These are phyloP conservation scores for Halcyon malimbica DNA, from an alignment of 2,113 vertebrate species.

Conservation along the genomic window DNA sequence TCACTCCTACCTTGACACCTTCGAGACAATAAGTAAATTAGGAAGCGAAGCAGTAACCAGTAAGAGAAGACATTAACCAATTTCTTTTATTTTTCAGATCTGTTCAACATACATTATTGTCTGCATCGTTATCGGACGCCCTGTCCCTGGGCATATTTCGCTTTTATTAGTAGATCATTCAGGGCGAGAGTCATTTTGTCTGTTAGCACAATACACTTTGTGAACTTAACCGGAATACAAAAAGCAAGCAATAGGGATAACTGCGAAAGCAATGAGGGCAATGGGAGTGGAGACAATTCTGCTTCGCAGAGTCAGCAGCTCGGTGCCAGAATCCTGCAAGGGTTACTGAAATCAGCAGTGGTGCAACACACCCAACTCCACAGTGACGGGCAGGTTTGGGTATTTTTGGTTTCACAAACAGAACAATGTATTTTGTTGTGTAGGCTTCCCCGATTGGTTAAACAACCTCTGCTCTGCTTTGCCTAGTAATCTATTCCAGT, in stretches of 20 bases:
- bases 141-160: neutral
- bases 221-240: neutral
- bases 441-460: conserved; percentile 46
- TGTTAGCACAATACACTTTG: neutral
- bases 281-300: neutral
- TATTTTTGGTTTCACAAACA: neutral
- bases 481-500: conserved; percentile 70
- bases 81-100: neutral
- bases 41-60: neutral
- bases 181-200: neutral
- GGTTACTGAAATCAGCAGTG: neutral
- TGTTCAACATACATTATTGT: neutral
- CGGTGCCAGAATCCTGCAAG: neutral
- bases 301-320: neutral
- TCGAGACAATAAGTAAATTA: neutral
- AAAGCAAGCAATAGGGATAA: neutral
- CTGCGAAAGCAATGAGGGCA: neutral
- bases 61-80: neutral
- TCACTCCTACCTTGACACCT: neutral
- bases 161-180: neutral
- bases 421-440: neutral
- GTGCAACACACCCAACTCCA: neutral
- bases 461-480: conserved; percentile 63
- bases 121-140: neutral
- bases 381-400: neutral